Evolutionary conservation across 1,140 invertebrate species (phyloP), one percentile per base, ranked within the genome.

Genomic region (Polypedilum pembai): DNA sequence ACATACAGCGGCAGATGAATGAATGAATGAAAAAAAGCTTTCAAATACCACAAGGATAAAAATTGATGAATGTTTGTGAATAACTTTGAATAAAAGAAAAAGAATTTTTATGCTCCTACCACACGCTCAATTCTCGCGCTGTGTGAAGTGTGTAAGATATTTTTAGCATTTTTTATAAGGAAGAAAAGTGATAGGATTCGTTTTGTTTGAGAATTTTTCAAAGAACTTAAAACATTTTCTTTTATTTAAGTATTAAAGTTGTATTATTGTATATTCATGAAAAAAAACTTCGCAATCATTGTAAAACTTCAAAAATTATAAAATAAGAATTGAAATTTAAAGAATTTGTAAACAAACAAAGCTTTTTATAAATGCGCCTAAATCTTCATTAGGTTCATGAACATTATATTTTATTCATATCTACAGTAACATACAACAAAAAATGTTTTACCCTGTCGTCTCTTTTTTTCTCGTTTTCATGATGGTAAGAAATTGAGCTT

Each of bases 51-150:
- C n/a, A 56, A 56, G 7, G 45, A 56, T 56, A 56, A 56, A 56
- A 56, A 56, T 56, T 56, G 45, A 56, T 56, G 45, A 56, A 56
- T 56, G 45, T 56, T 56, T 56, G 24, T 33, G 45, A 56, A 15
- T 56, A 56, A n/a, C 45, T 56, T n/a, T 56, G 45, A 56, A 56
- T 56, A 56, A n/a, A 45, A 8, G 8, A 45, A 45, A 12, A 33
- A 33, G 41, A 45, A 45, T 56, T 56, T 56, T 56, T 12, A 56
- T 56, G 45, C 1, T 56, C n/a, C 12, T 15, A 56, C 45, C 45
- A 12, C 45, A 56, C 45, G 45, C 45, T 56, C 24, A 33, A 33
- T 56, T 56, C 45, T 56, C 24, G 24, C 24, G 24, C 45, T 56
- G 45, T 56, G 45, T 56, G 45, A 56, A 33, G 5, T 33, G 24